A percentile compares a stretch with the other conserved stretches of the same genome.
These are phyloP conservation scores for Pandion haliaetus DNA, from an alignment of 2,113 vertebrate genomes.

Conservation along the genomic window DNA sequence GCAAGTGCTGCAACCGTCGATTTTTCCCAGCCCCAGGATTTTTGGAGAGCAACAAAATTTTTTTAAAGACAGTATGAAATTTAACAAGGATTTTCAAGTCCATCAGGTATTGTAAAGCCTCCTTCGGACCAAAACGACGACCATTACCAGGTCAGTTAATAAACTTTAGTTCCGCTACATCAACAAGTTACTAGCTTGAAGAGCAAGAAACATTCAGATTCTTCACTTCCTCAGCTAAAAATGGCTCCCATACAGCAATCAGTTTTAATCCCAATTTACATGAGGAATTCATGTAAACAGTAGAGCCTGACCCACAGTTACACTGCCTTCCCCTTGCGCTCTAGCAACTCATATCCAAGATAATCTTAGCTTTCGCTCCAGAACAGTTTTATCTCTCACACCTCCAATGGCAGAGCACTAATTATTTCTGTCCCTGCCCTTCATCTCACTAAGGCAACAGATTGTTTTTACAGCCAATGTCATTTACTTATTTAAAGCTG, in stretches of 20 bases:
- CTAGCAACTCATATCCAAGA: neutral
- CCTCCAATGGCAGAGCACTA: neutral
- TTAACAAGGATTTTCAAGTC: neutral
- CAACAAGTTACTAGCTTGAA: neutral
- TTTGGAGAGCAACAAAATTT: neutral
- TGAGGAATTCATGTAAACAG: neutral
- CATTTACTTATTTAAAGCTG: too few species aligned
- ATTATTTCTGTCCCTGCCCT: neutral
- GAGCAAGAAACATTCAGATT: neutral
- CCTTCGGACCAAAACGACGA: neutral
- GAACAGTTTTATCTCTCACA: neutral
- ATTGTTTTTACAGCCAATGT: neutral
- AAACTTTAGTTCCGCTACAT: neutral
- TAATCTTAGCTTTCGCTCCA: neutral
- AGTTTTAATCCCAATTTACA: neutral
- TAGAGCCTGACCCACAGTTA: neutral
- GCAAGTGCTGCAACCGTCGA: rapidly evolving
- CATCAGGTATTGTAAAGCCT: neutral
- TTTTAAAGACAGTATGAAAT: neutral
- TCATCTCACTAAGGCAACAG: neutral
- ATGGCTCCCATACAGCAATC: rapidly evolving
- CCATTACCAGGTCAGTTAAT: neutral
- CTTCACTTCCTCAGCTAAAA: neutral
- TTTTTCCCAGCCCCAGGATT: neutral
- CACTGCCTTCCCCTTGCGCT: neutral